Base-by-base conservation (phyloP, 1,140 invertebrate genomes). In the Drosophila mojavensis region DNA sequence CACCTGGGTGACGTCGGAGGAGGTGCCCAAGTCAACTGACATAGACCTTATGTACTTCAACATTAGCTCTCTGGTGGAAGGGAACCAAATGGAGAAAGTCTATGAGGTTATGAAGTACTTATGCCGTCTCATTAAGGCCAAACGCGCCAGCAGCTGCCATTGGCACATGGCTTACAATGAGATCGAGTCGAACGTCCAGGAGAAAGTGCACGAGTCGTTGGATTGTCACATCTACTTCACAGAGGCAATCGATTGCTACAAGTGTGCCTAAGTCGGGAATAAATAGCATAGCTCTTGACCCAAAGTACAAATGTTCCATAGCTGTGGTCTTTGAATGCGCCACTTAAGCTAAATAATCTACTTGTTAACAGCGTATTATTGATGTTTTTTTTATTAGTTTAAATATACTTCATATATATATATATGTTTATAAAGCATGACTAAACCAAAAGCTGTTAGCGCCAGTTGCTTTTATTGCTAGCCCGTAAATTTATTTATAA, bases 41-140 rank as follows among this genome's bases (percentile, higher is more conserved):
- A 70, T 88, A 7, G 26, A 81, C 2, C 15, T 80, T 9, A 70
- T 89, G 48, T 61, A 67, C 17, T n/a, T 7, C 9, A 65, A 75
- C 45, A 69, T 89, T 1, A 67, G 43, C 11, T 10, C 51, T 15
- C 45, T 89, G n/a, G 48, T 84, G 1, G 58, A 39, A 11, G 48
- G 28, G 2, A 62, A 73, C 2, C 26, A 75, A 11, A 10, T 68
- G 39, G 41, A 69, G 0, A 66, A 43, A 4, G 45, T 88, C 7
- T 89, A 75, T 24, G 77, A 81, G n/a, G 62, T 80, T 17, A 89
- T 88, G 84, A 78, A 82, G 65, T 63, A 88, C 28, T 48, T 89
- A 6, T 88, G 83, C 51, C 59, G 77, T 13, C 55, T 88, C 4
- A 80, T 88, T 7, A 88, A 88, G 30, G 3, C 59, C 3, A 89